phyloP scores from a whole-genome alignment of 2,888 invertebrate genomes.

The Ecliptopera silaceata region DNA sequence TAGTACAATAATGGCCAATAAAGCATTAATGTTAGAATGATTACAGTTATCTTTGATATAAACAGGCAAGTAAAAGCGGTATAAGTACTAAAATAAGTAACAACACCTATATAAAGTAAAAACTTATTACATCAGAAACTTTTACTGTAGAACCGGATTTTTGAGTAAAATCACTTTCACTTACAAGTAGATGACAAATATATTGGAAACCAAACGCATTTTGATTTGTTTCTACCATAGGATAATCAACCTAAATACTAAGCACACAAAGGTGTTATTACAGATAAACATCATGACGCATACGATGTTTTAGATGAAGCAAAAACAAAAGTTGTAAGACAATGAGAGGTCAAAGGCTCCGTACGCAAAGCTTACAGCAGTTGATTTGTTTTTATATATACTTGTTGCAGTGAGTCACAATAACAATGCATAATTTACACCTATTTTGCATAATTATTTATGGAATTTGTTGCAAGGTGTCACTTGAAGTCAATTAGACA shows the following conservation, averaged over 20 bases:
- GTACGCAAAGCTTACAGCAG: conserved; percentile 43
- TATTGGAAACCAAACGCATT: conserved; percentile 21
- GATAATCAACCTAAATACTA: conserved; percentile 34
- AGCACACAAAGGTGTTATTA: conserved; percentile 33
- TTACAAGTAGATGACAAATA: conserved; percentile 48
- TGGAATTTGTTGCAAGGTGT: no score
- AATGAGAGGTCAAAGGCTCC: conserved; percentile 70
- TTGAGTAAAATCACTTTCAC: conserved; percentile 75
- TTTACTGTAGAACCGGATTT: conserved; percentile 75
- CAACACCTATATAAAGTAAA: conserved; percentile 49
- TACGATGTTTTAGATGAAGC: conserved; percentile 27
- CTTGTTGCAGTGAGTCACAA: not conserved
- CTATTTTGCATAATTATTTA: not conserved
- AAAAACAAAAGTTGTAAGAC: conserved; percentile 51
- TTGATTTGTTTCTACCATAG: conserved; percentile 6
- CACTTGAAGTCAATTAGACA: no score
- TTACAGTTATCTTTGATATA: no score
- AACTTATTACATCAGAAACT: conserved; percentile 74
- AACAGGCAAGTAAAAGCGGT: no score
- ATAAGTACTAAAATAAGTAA: no score
- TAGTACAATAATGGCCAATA: no score
- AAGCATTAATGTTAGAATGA: no score
- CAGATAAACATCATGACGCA: conserved; percentile 13
- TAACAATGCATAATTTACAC: not conserved
- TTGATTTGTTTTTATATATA: conserved; percentile 14